Percentiles rank a stretch among this genome's conserved stretches.
Conservation (phyloP, 2,888 invertebrate species). For the Chymomyza caudatula region DNA sequence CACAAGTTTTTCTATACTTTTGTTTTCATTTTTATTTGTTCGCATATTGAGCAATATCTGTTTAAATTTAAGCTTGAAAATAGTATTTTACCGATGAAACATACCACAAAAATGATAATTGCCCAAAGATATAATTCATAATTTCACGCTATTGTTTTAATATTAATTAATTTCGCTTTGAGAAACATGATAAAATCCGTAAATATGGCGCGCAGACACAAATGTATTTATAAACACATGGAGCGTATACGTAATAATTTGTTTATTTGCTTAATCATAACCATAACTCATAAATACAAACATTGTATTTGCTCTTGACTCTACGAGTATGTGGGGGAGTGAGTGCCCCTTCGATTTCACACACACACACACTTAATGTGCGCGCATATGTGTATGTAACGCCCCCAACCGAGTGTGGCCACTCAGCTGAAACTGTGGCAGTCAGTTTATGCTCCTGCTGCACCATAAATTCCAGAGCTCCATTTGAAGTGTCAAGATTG, state of each 20-base stretch:
- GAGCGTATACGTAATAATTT: conserved; percentile 42
- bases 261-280: conserved; percentile 1
- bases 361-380: not conserved
- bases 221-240: conserved; percentile 26
- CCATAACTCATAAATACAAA: not conserved
- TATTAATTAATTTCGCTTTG: conserved; percentile 25
- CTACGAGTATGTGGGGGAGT: not conserved
- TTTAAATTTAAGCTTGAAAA: not conserved
- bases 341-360: conserved; percentile 35
- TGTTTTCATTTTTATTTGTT: not conserved
- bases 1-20: not conserved
- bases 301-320: not conserved
- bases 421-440: not conserved
- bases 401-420: conserved; percentile 12
- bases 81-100: not conserved
- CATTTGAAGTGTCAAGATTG: conserved; percentile 61
- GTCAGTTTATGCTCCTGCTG: conserved; percentile 20
- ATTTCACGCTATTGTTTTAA: not conserved
- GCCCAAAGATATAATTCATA: not conserved
- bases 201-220: not conserved
- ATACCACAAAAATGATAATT: not conserved
- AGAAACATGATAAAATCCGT: not conserved
- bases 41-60: not conserved
- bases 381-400: not conserved
- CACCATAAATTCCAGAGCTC: conserved; percentile 56